Evolutionary conservation across 1,140 invertebrate genomes (phyloP).

Genomic region (Drosophila setifemur): DNA sequence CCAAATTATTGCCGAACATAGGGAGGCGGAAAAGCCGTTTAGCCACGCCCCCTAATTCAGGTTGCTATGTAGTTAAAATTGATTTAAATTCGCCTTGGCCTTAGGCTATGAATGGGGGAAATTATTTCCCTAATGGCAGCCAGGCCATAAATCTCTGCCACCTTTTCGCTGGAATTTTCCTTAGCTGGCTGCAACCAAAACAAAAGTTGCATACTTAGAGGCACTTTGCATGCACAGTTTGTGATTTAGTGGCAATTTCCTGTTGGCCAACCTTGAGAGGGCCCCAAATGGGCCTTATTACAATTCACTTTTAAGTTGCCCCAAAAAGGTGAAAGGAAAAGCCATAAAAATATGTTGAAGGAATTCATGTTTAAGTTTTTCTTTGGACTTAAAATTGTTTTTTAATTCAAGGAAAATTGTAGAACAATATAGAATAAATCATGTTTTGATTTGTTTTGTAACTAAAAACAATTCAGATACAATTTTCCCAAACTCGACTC

Average conservation of each 20-base stretch:
- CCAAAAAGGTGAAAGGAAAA: slow-evolving; percentile 5
- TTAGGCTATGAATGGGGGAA: slow-evolving; percentile 8
- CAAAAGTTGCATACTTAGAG: slow-evolving; percentile 40
- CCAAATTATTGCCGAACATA: slow-evolving; percentile 57
- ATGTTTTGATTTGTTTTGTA: slow-evolving; percentile 16
- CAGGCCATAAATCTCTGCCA: slow-evolving; percentile 56
- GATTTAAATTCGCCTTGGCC: slow-evolving; percentile 69
- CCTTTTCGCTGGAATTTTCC: slow-evolving; percentile 45
- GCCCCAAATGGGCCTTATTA: slow-evolving; percentile 10
- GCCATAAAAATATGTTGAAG: no score
- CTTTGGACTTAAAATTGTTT: no score
- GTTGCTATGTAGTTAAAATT: slow-evolving; percentile 69
- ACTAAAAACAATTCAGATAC: slow-evolving; percentile 17
- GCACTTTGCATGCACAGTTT: slow-evolving; percentile 37
- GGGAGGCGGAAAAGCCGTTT: slow-evolving; percentile 38
- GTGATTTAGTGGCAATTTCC: slow-evolving; percentile 43
- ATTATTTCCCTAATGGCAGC: slow-evolving; percentile 38
- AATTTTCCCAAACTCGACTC: slow-evolving; percentile 7
- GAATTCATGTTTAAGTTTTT: no score
- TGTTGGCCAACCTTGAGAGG: slow-evolving; percentile 18
- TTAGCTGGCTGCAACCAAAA: slow-evolving; percentile 19
- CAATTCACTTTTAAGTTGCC: slow-evolving; percentile 1
- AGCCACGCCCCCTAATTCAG: slow-evolving; percentile 48
- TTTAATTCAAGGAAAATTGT: no score
- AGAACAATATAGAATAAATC: no score